Conservation (phyloP, 2,888 invertebrate species). For the Heliconius erato region DNA sequence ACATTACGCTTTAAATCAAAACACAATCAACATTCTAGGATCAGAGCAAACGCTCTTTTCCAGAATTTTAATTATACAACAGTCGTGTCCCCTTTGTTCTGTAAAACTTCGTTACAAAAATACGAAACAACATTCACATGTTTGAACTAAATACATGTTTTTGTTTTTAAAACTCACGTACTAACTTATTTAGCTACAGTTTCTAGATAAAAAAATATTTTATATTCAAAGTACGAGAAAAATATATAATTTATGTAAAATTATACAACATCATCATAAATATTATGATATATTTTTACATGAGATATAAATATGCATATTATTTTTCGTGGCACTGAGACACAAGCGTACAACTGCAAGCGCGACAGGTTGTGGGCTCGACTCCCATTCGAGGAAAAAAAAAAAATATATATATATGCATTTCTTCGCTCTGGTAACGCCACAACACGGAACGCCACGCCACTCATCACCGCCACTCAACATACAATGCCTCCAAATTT, state of each 20-base stretch:
- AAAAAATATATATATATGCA: too few relatives aligned
- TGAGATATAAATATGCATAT: neutral
- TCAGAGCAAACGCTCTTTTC: neutral
- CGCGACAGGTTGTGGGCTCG: too few relatives aligned
- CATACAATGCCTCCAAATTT: too few relatives aligned
- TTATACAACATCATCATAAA: neutral
- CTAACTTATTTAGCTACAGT: neutral
- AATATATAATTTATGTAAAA: neutral
- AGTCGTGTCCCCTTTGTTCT: neutral
- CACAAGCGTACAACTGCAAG: too few relatives aligned
- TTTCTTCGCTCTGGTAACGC: too few relatives aligned
- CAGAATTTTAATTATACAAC: constrained; percentile 19
- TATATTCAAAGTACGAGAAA: neutral
- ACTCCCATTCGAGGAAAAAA: too few relatives aligned
- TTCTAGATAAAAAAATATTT: neutral
- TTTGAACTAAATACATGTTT: neutral
- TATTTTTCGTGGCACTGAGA: neutral
- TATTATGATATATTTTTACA: neutral
- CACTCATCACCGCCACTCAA: too few relatives aligned
- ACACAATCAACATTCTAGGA: constrained; percentile 6
- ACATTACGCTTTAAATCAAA: neutral
- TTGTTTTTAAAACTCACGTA: constrained; percentile 3
- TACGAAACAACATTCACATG: constrained; percentile 7
- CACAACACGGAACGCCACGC: too few relatives aligned
- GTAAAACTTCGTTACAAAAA: constrained; percentile 6